A percentile compares a stretch with the other conserved stretches of the same genome.
Evolutionary conservation across 2,797 vertebrate species (phyloP).

Genomic region (Sebastes itinus): DNA sequence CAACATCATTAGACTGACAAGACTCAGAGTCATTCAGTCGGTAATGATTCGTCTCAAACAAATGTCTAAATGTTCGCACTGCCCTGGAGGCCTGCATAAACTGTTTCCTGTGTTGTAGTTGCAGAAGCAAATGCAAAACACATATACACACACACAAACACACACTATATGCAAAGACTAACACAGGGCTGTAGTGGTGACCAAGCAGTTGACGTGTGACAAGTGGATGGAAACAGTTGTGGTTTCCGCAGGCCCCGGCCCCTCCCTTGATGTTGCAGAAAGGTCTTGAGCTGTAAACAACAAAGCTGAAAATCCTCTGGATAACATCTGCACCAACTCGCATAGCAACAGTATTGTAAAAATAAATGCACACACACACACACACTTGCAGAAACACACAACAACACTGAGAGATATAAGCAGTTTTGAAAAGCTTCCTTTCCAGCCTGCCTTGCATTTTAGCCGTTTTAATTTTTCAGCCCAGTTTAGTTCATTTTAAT

Average conservation of each 20-base stretch:
- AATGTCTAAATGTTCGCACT: constrained; percentile 16
- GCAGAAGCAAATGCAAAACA: constrained; percentile 3
- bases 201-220: constrained; percentile 52
- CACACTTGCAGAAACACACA: not conserved
- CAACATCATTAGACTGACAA: not conserved
- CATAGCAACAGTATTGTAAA: constrained; percentile 1
- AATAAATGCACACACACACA: constrained; percentile 7
- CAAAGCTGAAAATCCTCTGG: constrained; percentile 35
- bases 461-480: constrained; percentile 18
- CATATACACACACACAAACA: not conserved
- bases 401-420: not conserved
- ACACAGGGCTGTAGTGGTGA: constrained; percentile 25
- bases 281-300: constrained; percentile 16
- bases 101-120: constrained; percentile 24
- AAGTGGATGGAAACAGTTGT: constrained; percentile 52
- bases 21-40: not conserved
- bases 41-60: constrained; percentile 18
- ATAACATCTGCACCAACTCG: constrained; percentile 19
- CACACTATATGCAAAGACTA: not conserved
- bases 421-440: constrained; percentile 6
- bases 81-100: not conserved
- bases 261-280: constrained; percentile 8
- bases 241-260: constrained; percentile 29
- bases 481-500: constrained; percentile 38
- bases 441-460: not conserved